A percentile compares a stretch with the other conserved stretches of the same genome.
Evolutionary conservation across 2,797 vertebrate species (phyloP).

Genomic region (Lacerta bilineata): DNA sequence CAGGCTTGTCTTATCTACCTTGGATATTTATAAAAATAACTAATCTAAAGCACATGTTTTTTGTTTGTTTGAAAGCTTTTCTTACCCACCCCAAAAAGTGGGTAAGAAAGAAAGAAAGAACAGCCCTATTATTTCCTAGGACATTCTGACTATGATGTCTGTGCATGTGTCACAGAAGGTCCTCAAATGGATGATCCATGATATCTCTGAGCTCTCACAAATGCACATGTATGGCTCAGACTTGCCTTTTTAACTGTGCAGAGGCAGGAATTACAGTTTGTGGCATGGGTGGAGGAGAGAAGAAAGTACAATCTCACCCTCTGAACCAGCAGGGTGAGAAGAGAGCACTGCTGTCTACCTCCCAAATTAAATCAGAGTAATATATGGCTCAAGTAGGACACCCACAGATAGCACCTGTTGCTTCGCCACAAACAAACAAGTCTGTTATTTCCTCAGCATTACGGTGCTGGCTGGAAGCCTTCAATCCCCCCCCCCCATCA

Average conservation of each 20-base stretch:
- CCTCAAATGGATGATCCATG: neutral
- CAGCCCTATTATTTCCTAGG: neutral
- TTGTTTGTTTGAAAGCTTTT: neutral
- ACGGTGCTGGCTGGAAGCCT: constrained; percentile 16
- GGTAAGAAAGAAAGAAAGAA: too few species aligned
- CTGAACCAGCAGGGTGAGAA: constrained; percentile 21
- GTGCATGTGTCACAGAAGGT: neutral
- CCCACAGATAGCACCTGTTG: constrained; percentile 37
- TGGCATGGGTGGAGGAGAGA: neutral
- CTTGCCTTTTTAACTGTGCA: fast-evolving
- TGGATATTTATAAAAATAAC: neutral
- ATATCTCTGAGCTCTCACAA: fast-evolving
- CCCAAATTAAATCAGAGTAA: constrained; percentile 28
- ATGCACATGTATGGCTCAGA: fast-evolving
- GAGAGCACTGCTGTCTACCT: constrained; percentile 11
- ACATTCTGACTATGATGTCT: fast-evolving
- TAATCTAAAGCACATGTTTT: neutral
- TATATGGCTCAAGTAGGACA: constrained; percentile 23
- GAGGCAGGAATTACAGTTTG: neutral
- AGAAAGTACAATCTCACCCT: neutral
- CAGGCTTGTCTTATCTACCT: neutral
- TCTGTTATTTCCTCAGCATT: constrained; percentile 5
- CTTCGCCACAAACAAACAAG: constrained; percentile 31
- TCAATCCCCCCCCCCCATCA: neutral
- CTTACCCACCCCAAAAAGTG: neutral